Evolutionary conservation across 2,888 invertebrate species (phyloP), one percentile per base, ranked within the genome.

Genomic region (Perithous albicinctus): DNA sequence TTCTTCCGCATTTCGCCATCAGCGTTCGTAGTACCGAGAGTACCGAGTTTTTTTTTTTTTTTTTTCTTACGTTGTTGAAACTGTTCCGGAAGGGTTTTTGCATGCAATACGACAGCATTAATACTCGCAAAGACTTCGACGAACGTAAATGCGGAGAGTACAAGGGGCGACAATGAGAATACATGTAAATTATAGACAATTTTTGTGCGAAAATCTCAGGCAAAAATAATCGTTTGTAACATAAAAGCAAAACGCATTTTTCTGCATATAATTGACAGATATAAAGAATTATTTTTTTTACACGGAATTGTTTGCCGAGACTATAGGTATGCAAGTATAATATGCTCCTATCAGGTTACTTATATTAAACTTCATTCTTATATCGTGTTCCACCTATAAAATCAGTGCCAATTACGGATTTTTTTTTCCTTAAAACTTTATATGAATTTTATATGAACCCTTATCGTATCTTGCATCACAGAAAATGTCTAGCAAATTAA

Each of bases 11-110:
- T 54, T 63, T 54, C 56, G 29, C 32, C 56, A 35, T 56, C 56
- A 38, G 35, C 29, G 32, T 46, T n/a, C 73, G 26, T 26, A 72
- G 54, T 72, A 18, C 8, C 29, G n/a, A 32, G n/a, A 32, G 38
- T 23, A 10, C 5, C 7, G 20, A 32, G 15, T 46, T 29, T 56
- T 76, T 54, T 67, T 67, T 12, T 67, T 35, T 10, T 46, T 29
- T 56, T 76, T 54, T 67, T 67, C n/a, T 67, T 35, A 23, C 18
- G 7, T 23, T 10, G 20, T 20, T 56, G 35, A 54, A 35, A 74
- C 69, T 63, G 51, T 54, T 79, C 32, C 63, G 23, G 35, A 69
- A 74, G 10, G 15, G 35, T 67, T 63, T n/a, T 69, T 69, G 51
- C 43, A 69, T 67, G 63, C 23, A 8, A 18, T 32, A 12, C 26